Percentiles rank a stretch among this genome's conserved stretches.
These are phyloP conservation scores for Baccha elongata DNA, from an alignment of 2,888 invertebrate genomes.

Conservation along the genomic window DNA sequence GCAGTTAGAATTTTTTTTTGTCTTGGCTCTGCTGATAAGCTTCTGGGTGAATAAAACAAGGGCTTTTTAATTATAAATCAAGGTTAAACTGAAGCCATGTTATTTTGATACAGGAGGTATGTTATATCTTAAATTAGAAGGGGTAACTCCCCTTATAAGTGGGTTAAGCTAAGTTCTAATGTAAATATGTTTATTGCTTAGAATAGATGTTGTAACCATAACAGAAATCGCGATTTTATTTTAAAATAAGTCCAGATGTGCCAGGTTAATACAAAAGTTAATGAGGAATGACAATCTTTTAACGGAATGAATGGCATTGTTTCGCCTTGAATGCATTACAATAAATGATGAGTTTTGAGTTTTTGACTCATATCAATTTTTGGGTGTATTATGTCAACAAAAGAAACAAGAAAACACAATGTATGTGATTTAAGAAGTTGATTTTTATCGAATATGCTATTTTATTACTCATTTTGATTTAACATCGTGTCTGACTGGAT, in stretches of 20 bases:
- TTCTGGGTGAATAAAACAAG: constrained; percentile 18
- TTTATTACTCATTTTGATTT: background rate
- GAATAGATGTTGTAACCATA: too few relatives aligned
- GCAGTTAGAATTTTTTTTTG: too few relatives aligned
- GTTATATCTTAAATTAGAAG: background rate
- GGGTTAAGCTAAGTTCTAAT: background rate
- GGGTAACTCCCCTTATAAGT: background rate
- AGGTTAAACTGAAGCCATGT: background rate
- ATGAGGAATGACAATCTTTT: too few relatives aligned
- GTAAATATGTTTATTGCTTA: too few relatives aligned
- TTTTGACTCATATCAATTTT: background rate
- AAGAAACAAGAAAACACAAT: background rate
- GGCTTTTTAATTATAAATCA: background rate
- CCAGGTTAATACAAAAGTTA: too few relatives aligned
- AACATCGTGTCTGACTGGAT: background rate
- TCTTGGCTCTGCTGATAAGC: constrained; percentile 23
- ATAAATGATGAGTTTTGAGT: background rate
- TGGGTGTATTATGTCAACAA: background rate
- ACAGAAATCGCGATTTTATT: too few relatives aligned
- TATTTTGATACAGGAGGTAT: background rate
- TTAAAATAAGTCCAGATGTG: too few relatives aligned
- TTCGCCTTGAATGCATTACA: too few relatives aligned
- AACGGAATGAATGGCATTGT: too few relatives aligned
- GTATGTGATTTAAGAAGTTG: too few relatives aligned
- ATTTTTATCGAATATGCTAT: too few relatives aligned